Conservation (phyloP, 2,113 vertebrate genomes). For the Sander lucioperca region DNA sequence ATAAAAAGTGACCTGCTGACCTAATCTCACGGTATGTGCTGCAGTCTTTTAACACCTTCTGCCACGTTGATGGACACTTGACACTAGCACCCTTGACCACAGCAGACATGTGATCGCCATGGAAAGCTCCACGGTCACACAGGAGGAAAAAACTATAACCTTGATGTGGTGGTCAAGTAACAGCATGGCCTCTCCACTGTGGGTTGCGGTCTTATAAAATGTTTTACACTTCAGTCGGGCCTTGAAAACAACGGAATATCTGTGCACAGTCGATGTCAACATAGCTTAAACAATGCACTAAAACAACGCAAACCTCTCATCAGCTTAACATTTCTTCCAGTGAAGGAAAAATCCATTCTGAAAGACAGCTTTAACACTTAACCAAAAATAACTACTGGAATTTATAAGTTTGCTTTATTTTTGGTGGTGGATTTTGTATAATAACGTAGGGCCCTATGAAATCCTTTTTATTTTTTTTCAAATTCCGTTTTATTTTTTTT, state of each 20-base stretch:
- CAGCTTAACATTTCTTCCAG: constrained; percentile 48
- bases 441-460: constrained; percentile 4
- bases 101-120: constrained; percentile 44
- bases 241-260: constrained; percentile 65
- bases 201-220: constrained; percentile 60
- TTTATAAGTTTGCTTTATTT: constrained; percentile 48
- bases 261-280: constrained; percentile 41
- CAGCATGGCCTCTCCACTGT: constrained; percentile 52
- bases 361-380: constrained; percentile 26
- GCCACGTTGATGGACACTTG: constrained; percentile 42
- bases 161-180: constrained; percentile 72
- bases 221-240: constrained; percentile 52
- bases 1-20: constrained; percentile 52
- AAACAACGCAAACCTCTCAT: constrained; percentile 53
- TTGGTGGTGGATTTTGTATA: constrained; percentile 33
- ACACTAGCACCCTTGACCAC: constrained; percentile 31
- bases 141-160: constrained; percentile 39
- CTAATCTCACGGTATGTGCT: constrained; percentile 12
- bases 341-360: constrained; percentile 31
- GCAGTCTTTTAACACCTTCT: constrained; percentile 49
- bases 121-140: constrained; percentile 56
- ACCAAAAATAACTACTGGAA: constrained; percentile 33
- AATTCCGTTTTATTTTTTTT: too few relatives aligned
- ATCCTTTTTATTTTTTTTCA: too few relatives aligned
- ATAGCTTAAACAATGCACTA: constrained; percentile 47